Percentiles rank a stretch among this genome's conserved stretches.
Conservation (phyloP, 2,113 vertebrate species). For the Hydrolagus affinis region DNA sequence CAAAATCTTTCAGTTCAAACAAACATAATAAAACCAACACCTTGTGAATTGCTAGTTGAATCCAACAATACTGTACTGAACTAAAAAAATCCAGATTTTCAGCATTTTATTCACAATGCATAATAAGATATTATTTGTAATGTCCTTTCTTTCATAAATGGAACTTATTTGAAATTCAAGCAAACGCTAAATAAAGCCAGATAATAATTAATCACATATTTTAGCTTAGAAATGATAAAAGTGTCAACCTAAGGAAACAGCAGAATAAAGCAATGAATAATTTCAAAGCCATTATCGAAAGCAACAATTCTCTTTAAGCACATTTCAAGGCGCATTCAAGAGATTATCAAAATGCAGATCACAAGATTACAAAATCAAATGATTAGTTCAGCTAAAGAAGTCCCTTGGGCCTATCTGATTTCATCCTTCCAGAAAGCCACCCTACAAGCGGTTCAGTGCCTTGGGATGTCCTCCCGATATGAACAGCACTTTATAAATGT, state of each 20-base stretch:
- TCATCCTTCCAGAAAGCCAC: no score
- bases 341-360: neutral
- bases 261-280: neutral
- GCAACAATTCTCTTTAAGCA: neutral
- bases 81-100: neutral
- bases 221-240: neutral
- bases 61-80: no score
- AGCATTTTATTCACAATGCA: slow-evolving; percentile 23
- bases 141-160: neutral
- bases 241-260: neutral
- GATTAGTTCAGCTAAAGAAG: no score
- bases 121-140: neutral
- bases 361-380: no score
- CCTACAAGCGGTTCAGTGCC: no score
- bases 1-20: no score
- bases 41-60: no score
- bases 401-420: no score
- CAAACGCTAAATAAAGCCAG: neutral
- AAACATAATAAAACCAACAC: no score
- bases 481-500: no score
- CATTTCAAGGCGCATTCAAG: neutral
- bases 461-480: no score
- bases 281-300: neutral
- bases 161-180: neutral
- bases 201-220: neutral